Evolutionary conservation across 2,888 invertebrate genomes (phyloP).

Genomic region (Merodon equestris): DNA sequence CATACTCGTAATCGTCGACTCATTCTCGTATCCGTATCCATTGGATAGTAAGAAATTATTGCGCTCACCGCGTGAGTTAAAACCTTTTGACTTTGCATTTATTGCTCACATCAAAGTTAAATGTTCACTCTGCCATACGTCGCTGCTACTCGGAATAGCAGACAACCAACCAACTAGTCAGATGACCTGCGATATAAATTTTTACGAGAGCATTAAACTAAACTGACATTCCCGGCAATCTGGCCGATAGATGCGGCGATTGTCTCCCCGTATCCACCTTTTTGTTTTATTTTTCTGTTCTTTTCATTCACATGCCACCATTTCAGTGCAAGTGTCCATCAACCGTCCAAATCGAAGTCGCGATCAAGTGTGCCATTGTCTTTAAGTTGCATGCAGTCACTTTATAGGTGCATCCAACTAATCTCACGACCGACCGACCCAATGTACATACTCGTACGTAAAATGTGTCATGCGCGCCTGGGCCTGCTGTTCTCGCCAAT

Average conservation of each 20-base stretch:
- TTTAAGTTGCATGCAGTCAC: slow-evolving; percentile 46
- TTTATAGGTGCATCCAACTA: slow-evolving; percentile 61
- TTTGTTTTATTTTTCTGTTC: background rate
- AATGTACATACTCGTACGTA: no score
- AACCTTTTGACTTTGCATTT: slow-evolving; percentile 69
- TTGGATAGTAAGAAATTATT: slow-evolving; percentile 31
- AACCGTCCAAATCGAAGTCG: slow-evolving; percentile 59
- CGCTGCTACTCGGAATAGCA: background rate
- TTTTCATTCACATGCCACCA: slow-evolving; percentile 53
- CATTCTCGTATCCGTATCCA: no score
- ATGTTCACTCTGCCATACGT: slow-evolving; percentile 62
- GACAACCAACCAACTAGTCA: slow-evolving; percentile 5
- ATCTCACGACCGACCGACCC: slow-evolving; percentile 51
- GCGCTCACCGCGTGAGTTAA: slow-evolving; percentile 66
- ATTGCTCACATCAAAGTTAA: slow-evolving; percentile 68
- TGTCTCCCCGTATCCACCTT: slow-evolving; percentile 59
- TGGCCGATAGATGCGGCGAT: slow-evolving; percentile 62
- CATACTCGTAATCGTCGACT: background rate
- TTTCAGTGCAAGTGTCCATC: slow-evolving; percentile 64
- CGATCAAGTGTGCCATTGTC: slow-evolving; percentile 67
- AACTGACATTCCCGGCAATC: slow-evolving; percentile 67
- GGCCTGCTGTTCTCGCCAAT: slow-evolving; percentile 48
- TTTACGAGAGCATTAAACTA: slow-evolving; percentile 68
- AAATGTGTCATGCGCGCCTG: slow-evolving; percentile 13
- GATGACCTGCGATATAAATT: slow-evolving; percentile 68